These are phyloP conservation scores for Argynnis bischoffii DNA, from an alignment of 2,888 invertebrate genomes.

Conservation along the genomic window DNA sequence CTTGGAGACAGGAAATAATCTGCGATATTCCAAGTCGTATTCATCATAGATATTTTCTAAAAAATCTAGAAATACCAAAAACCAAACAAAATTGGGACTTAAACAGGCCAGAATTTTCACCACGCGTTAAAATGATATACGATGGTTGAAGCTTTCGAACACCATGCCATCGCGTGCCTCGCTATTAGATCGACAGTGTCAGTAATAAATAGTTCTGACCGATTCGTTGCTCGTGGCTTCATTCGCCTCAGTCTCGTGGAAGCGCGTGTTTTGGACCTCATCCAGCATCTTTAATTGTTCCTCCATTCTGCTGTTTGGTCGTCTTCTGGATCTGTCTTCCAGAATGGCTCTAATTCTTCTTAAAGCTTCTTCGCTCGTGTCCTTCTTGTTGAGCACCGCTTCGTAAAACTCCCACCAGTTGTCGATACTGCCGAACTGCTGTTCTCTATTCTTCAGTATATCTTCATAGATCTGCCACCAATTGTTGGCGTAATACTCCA, in stretches of 20 bases:
- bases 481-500: conserved; percentile 76
- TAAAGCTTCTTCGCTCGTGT: conserved; percentile 58
- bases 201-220: conserved; percentile 64
- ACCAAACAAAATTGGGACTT: conserved; percentile 29
- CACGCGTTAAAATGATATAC: conserved; percentile 40
- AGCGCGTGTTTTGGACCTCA: conserved; percentile 63
- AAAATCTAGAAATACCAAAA: not conserved
- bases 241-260: conserved; percentile 58
- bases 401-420: conserved; percentile 79
- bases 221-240: conserved; percentile 61
- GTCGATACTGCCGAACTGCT: conserved; percentile 75
- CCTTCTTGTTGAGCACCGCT: conserved; percentile 60
- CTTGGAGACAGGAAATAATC: no score
- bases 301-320: conserved; percentile 68
- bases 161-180: conserved; percentile 50
- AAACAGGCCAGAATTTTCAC: conserved; percentile 38
- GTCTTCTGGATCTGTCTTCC: conserved; percentile 51
- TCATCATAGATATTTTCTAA: not conserved
- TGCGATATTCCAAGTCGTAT: no score
- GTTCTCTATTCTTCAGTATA: conserved; percentile 66
- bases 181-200: conserved; percentile 43
- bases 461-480: conserved; percentile 80
- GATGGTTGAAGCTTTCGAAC: conserved; percentile 34
- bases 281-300: conserved; percentile 69
- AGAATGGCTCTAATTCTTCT: conserved; percentile 57